These are phyloP conservation scores for Euglossa dilemma DNA, from an alignment of 1,140 invertebrate species.

Conservation along the genomic window DNA sequence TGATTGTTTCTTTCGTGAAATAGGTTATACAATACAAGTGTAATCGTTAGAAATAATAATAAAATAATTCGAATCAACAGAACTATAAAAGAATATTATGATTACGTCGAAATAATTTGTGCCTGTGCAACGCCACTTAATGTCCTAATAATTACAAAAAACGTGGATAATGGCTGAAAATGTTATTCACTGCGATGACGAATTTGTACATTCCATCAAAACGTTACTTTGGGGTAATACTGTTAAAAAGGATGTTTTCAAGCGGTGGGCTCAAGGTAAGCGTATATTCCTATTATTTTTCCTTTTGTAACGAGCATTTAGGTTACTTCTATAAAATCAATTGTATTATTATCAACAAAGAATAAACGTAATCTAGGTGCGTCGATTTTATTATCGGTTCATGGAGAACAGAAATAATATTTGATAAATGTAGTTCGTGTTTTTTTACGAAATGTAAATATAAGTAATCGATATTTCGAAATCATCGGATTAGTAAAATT, in stretches of 20 bases:
- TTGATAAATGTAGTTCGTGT: background rate
- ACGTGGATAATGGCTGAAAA: conserved; percentile 74
- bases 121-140: conserved; percentile 64
- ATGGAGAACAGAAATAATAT: background rate
- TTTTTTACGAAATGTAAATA: background rate
- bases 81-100: conserved; percentile 51
- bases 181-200: conserved; percentile 70
- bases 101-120: conserved; percentile 54
- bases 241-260: conserved; percentile 93
- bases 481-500: no score
- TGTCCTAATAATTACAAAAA: conserved; percentile 61
- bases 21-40: conserved; percentile 71
- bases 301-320: background rate
- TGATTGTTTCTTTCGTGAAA: conserved; percentile 65
- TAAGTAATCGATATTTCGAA: background rate
- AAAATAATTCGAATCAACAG: conserved; percentile 28
- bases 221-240: conserved; percentile 91
- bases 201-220: conserved; percentile 86
- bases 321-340: background rate
- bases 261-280: conserved; percentile 94
- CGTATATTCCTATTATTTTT: conserved; percentile 12
- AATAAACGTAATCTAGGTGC: background rate
- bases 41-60: conserved; percentile 35
- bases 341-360: background rate
- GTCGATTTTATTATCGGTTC: background rate